Evolutionary conservation across 2,888 invertebrate genomes (phyloP).

Genomic region (Kryphioiulus occultus): DNA sequence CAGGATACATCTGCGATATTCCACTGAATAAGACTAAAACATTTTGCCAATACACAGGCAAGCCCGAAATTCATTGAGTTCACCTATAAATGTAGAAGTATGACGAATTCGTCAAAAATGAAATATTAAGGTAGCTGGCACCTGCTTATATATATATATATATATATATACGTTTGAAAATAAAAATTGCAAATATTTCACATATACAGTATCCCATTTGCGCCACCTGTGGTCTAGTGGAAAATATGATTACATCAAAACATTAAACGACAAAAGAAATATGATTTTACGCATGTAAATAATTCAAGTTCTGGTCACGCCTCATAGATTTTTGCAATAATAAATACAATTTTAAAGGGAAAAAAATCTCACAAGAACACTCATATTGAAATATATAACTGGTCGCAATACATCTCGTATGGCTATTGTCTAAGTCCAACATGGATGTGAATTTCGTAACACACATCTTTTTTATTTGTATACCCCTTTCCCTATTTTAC

Average conservation of each 20-base stretch:
- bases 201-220: neutral
- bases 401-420: neutral
- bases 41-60: neutral
- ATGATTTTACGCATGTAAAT: neutral
- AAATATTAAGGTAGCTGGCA: neutral
- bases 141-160: neutral
- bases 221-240: neutral
- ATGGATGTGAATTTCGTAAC: constrained; percentile 32
- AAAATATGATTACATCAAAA: neutral
- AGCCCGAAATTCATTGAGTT: neutral
- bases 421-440: neutral
- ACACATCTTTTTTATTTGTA: neutral
- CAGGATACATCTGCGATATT: neutral
- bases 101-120: neutral
- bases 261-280: neutral
- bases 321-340: neutral
- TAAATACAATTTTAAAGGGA: neutral
- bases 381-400: neutral
- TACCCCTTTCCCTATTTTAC: constrained; percentile 1
- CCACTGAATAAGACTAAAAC: neutral
- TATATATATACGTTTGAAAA: no score
- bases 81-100: neutral
- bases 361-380: neutral
- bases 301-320: neutral
- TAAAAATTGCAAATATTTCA: neutral